Conservation (phyloP, 2,888 invertebrate species). For the Acleris cristana region DNA sequence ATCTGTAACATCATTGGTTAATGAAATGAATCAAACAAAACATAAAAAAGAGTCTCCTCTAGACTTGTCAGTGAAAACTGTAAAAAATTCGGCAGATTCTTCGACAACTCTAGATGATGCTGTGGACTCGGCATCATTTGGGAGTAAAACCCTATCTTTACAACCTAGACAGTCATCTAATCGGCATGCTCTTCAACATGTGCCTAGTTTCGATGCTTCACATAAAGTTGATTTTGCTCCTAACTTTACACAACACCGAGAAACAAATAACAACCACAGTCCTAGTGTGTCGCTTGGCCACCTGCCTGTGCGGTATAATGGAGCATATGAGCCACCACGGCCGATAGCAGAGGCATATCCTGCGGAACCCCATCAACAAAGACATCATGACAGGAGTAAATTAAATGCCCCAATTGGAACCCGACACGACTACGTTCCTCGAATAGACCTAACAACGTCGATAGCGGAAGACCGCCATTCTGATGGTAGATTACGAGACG, state of each 20-base stretch:
- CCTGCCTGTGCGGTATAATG: constrained; percentile 64
- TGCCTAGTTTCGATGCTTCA: constrained; percentile 67
- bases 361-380: constrained; percentile 67
- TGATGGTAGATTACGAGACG: constrained; percentile 70
- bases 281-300: constrained; percentile 54
- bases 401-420: constrained; percentile 54
- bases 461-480: constrained; percentile 62
- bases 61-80: constrained; percentile 94
- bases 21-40: constrained; percentile 78
- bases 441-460: constrained; percentile 77
- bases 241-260: constrained; percentile 85
- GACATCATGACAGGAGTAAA: constrained; percentile 66
- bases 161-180: constrained; percentile 63
- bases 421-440: constrained; percentile 69
- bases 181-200: constrained; percentile 54
- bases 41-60: constrained; percentile 90
- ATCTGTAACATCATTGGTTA: constrained; percentile 76
- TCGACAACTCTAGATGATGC: constrained; percentile 90
- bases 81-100: constrained; percentile 94
- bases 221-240: constrained; percentile 92
- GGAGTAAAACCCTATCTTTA: constrained; percentile 63
- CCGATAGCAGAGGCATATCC: constrained; percentile 61
- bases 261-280: constrained; percentile 59
- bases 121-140: constrained; percentile 73
- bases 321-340: constrained; percentile 62